Evolutionary conservation across 2,797 vertebrate genomes (phyloP).

Genomic region (Lagorchestes hirsutus): DNA sequence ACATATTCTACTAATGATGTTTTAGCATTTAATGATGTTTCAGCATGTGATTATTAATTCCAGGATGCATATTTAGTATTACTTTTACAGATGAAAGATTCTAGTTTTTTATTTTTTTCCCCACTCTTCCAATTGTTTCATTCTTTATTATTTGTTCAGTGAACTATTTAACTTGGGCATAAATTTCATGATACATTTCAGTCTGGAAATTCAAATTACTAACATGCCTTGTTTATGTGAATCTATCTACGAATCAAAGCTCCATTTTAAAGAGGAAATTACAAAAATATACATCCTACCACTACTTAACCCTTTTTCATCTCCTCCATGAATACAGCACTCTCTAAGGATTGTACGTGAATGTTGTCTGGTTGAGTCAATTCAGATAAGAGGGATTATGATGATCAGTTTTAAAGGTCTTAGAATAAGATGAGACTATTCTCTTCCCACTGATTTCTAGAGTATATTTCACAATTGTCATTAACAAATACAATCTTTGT

Average conservation of each 20-base stretch:
- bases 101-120: background rate
- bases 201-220: background rate
- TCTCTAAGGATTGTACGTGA: background rate
- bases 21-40: background rate
- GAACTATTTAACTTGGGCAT: background rate
- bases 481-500: background rate
- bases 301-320: background rate
- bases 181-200: background rate
- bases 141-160: background rate
- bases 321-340: background rate
- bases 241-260: background rate
- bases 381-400: background rate
- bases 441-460: background rate
- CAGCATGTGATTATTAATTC: background rate
- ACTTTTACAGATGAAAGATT: background rate
- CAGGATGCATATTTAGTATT: background rate
- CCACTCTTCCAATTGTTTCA: background rate
- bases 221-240: background rate
- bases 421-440: background rate
- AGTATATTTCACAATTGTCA: background rate
- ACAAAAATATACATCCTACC: background rate
- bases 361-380: background rate
- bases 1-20: background rate
- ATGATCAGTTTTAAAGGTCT: background rate
- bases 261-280: background rate